Conservation (phyloP, 2,797 vertebrate genomes). For the Melanotaenia nigrans region DNA sequence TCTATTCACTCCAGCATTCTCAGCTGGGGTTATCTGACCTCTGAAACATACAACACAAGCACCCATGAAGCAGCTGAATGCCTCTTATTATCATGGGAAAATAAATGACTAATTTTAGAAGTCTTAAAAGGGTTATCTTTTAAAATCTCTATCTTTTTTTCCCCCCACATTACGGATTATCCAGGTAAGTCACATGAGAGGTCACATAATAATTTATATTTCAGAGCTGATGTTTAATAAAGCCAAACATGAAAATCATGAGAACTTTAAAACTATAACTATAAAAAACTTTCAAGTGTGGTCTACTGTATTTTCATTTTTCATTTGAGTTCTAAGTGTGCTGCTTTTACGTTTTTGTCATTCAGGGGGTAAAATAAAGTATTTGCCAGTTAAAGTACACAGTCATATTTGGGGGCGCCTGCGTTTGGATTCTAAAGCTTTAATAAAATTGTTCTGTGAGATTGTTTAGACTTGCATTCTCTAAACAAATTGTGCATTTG, state of each 20-base stretch:
- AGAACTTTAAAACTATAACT: not conserved
- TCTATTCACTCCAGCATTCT: constrained; percentile 64
- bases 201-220: not conserved
- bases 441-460: constrained; percentile 4
- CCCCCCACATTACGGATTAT: not conserved
- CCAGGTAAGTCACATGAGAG: not conserved
- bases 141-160: not conserved
- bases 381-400: constrained; percentile 28
- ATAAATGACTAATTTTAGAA: constrained; percentile 49
- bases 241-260: not conserved
- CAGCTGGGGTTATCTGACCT: constrained; percentile 70
- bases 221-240: constrained; percentile 10
- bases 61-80: constrained; percentile 62
- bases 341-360: constrained; percentile 9
- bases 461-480: not conserved
- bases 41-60: constrained; percentile 62
- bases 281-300: not conserved
- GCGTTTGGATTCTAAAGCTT: constrained; percentile 30
- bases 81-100: constrained; percentile 53
- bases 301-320: not conserved
- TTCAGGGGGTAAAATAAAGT: not conserved
- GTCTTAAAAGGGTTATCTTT: not conserved
- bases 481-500: not conserved
- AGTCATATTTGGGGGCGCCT: constrained; percentile 25
- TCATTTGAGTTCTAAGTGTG: constrained; percentile 1